These are phyloP conservation scores for Tychaedon coryphoeus DNA, from an alignment of 2,113 vertebrate species.

Conservation along the genomic window DNA sequence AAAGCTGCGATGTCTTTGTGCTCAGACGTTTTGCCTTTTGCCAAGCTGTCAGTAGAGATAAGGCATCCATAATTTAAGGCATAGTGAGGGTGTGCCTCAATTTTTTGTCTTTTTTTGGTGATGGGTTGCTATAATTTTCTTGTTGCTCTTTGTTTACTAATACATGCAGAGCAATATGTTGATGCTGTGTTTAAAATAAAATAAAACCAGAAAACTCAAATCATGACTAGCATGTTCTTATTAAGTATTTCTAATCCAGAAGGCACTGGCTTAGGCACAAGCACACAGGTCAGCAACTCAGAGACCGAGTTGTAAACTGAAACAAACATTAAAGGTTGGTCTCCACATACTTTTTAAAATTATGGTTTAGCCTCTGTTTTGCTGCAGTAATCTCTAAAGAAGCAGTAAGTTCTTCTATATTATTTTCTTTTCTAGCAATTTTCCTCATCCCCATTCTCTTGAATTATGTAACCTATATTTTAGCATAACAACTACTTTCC, in stretches of 20 bases:
- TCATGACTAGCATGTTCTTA: neutral
- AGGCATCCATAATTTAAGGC: neutral
- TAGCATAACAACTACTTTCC: conserved; percentile 2
- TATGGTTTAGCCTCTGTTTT: neutral
- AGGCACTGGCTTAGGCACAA: neutral
- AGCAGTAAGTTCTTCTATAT: neutral
- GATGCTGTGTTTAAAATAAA: neutral
- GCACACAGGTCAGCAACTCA: neutral
- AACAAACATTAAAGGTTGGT: neutral
- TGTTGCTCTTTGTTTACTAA: neutral
- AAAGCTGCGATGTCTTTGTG: neutral
- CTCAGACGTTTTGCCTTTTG: neutral
- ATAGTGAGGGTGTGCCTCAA: neutral
- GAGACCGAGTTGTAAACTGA: neutral
- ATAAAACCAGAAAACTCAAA: neutral
- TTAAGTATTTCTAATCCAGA: neutral
- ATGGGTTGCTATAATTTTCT: neutral
- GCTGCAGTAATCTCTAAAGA: conserved; percentile 8
- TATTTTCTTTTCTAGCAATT: conserved; percentile 37
- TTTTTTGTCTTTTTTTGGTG: neutral
- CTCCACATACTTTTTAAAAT: neutral
- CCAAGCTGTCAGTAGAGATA: neutral
- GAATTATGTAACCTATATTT: conserved; percentile 7
- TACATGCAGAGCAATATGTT: neutral
- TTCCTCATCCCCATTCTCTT: conserved; percentile 26